Conservation (phyloP, 2,888 invertebrate genomes). For the Agrypnus murinus region DNA sequence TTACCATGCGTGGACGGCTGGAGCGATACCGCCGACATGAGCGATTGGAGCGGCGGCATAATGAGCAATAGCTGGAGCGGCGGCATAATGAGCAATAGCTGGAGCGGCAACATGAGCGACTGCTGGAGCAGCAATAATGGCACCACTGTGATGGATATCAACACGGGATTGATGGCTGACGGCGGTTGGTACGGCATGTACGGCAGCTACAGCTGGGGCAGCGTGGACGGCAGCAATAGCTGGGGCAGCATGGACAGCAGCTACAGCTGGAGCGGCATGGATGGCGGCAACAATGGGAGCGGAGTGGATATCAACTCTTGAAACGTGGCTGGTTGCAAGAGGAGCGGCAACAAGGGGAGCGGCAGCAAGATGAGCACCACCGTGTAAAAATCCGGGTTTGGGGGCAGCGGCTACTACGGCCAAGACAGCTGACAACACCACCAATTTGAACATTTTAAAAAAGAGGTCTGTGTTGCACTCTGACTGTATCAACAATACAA, state of each 20-base stretch:
- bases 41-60: not conserved
- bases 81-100: conserved; percentile 11
- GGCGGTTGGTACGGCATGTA: conserved; percentile 52
- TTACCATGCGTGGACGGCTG: conserved; percentile 17
- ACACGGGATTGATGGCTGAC: conserved; percentile 45
- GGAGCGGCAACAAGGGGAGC: conserved; percentile 50
- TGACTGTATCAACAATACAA: conserved; percentile 3
- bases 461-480: conserved; percentile 54
- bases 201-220: conserved; percentile 41
- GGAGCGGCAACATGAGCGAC: conserved; percentile 14
- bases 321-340: conserved; percentile 53
- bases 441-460: conserved; percentile 65
- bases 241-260: conserved; percentile 44
- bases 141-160: conserved; percentile 41
- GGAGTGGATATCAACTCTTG: conserved; percentile 53
- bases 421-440: conserved; percentile 75
- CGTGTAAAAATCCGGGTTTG: conserved; percentile 22
- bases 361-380: conserved; percentile 24
- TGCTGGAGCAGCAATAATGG: conserved; percentile 15
- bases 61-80: too few species aligned
- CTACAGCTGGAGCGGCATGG: conserved; percentile 48
- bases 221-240: conserved; percentile 31
- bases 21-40: not conserved
- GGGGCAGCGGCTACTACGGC: conserved; percentile 66
- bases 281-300: conserved; percentile 32